Percentiles rank a stretch among this genome's conserved stretches.
Conservation (phyloP, 2,888 invertebrate genomes). For the Scaeva pyrastri region DNA sequence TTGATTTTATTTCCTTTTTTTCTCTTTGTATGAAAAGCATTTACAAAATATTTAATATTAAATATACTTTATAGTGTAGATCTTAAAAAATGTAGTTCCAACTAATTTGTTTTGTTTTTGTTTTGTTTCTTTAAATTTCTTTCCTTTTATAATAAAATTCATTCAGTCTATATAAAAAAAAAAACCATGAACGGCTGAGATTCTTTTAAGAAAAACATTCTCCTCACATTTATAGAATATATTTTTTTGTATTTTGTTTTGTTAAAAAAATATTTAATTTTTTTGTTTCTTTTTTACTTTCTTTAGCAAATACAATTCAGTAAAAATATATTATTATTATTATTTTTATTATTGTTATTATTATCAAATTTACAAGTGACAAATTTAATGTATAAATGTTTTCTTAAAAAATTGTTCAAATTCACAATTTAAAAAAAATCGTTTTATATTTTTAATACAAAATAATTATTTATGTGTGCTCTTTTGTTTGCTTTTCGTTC, state of each 20-base stretch:
- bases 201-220: conserved; percentile 80
- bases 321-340: conserved; percentile 63
- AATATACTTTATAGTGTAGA: conserved; percentile 40
- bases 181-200: conserved; percentile 80
- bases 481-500: conserved; percentile 52
- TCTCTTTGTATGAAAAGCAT: conserved; percentile 62
- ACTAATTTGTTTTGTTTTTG: conserved; percentile 49
- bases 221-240: conserved; percentile 62
- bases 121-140: conserved; percentile 55
- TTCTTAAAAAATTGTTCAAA: conserved; percentile 65
- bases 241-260: conserved; percentile 40
- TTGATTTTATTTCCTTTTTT: conserved; percentile 31
- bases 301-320: conserved; percentile 50
- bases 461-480: conserved; percentile 61
- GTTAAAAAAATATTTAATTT: conserved; percentile 46
- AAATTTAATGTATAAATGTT: conserved; percentile 37
- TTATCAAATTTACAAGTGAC: conserved; percentile 63
- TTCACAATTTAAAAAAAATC: conserved; percentile 54
- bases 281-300: conserved; percentile 35
- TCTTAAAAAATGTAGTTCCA: conserved; percentile 64
- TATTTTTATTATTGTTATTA: conserved; percentile 9
- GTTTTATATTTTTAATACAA: conserved; percentile 64
- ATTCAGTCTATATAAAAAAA: conserved; percentile 78
- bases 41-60: conserved; percentile 69
- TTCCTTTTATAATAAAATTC: conserved; percentile 71